A percentile compares a stretch with the other conserved stretches of the same genome.
These are phyloP conservation scores for Takifugu ocellatus DNA, from an alignment of 2,797 vertebrate genomes.

Conservation along the genomic window DNA sequence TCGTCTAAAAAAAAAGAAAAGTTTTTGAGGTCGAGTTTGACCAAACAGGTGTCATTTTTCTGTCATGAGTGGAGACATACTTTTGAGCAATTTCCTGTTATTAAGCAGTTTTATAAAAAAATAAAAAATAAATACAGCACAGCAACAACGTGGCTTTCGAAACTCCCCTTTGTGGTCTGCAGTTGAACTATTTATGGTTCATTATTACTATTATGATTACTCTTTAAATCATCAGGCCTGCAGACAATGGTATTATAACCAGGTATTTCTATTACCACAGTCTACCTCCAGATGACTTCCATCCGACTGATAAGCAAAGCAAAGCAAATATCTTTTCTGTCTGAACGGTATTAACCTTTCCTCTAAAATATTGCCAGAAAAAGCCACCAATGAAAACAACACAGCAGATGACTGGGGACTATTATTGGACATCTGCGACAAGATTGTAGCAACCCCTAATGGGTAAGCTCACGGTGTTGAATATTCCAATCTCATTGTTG, in stretches of 20 bases:
- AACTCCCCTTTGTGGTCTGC: no score
- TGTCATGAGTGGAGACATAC: neutral
- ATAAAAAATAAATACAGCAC: no score
- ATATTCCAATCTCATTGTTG: neutral
- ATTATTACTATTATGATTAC: no score
- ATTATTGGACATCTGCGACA: constrained; percentile 97
- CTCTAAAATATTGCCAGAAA: constrained; percentile 78
- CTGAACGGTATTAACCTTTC: constrained; percentile 10
- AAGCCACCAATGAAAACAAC: constrained; percentile 93
- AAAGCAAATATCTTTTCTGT: constrained; percentile 8
- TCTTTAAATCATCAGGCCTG: no score
- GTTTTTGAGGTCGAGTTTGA: no score
- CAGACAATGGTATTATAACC: no score
- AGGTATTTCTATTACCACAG: neutral
- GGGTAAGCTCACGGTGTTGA: constrained; percentile 76
- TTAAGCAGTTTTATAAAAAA: no score
- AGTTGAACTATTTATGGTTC: no score
- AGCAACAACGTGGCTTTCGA: no score
- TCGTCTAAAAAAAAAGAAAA: no score
- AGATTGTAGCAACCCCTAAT: constrained; percentile 86
- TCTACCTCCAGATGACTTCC: no score
- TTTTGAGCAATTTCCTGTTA: constrained; percentile 1
- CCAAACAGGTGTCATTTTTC: neutral
- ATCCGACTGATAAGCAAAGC: no score
- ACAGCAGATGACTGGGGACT: constrained; percentile 93